Conservation (phyloP, 23 tunicate genomes). For the Ciona savignyi region DNA sequence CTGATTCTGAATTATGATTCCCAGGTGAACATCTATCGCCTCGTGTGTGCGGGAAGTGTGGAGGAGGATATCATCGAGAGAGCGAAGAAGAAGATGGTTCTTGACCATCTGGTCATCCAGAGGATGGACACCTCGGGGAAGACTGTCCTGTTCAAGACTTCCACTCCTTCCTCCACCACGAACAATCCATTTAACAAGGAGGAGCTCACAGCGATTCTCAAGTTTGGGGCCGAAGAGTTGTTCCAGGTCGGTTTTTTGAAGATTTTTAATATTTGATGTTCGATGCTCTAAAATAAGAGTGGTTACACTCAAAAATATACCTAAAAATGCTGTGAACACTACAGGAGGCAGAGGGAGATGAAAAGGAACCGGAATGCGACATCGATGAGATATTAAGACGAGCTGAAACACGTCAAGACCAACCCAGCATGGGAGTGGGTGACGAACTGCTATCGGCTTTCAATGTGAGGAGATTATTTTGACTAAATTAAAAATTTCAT, state of each 20-base stretch:
- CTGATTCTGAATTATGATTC: no score
- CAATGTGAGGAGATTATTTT: no score
- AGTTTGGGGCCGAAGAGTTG: constrained; percentile 98
- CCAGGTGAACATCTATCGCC: constrained; percentile 91
- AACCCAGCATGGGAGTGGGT: constrained; percentile 29
- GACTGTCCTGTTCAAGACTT: constrained; percentile 83
- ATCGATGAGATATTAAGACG: constrained; percentile 91
- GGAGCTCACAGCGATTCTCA: constrained; percentile 76
- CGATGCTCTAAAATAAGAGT: no score
- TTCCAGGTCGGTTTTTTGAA: constrained; percentile 49
- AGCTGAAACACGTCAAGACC: constrained; percentile 92
- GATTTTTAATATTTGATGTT: no score
- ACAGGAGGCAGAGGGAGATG: constrained; percentile 81
- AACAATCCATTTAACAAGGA: constrained; percentile 97
- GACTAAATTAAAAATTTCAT: no score
- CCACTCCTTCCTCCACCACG: constrained; percentile 63
- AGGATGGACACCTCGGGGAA: constrained; percentile 99
- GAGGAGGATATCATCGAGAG: constrained; percentile 97
- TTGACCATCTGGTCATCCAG: constrained; percentile 97
- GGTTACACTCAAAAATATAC: neutral
- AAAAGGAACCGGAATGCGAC: constrained; percentile 89
- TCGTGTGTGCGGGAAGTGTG: constrained; percentile 91
- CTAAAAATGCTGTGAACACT: neutral
- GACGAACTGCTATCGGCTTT: constrained; percentile 86
- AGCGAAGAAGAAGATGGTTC: constrained; percentile 99